Evolutionary conservation across 2,113 vertebrate species (phyloP).

Genomic region (Cinclus mexicanus): DNA sequence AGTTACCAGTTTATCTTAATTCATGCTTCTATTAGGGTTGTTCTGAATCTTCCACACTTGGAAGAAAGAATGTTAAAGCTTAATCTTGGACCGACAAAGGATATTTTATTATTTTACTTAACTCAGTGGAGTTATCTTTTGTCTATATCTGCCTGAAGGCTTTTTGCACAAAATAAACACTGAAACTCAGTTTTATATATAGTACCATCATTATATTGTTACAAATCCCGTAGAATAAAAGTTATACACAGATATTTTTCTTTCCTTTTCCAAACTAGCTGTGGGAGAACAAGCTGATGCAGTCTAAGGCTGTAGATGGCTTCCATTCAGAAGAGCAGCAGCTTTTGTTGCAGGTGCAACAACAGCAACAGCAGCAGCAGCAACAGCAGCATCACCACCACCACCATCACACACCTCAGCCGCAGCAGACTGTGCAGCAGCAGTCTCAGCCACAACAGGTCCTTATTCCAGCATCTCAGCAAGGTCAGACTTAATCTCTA

Average conservation of each 20-base stretch:
- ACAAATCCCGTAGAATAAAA: not conserved
- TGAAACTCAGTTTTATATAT: not conserved
- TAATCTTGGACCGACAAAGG: not conserved
- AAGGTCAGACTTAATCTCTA: constrained; percentile 76
- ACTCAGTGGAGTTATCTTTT: not conserved
- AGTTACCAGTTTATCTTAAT: not conserved
- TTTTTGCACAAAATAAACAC: not conserved
- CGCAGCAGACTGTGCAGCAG: constrained; percentile 70
- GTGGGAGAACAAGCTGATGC: constrained; percentile 97
- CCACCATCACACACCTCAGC: constrained; percentile 77
- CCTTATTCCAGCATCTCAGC: constrained; percentile 89
- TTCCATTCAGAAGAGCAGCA: constrained; percentile 96
- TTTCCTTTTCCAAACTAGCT: constrained; percentile 76
- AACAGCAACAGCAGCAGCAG: constrained; percentile 83
- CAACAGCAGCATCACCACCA: constrained; percentile 82
- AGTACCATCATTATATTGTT: not conserved
- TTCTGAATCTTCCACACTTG: not conserved
- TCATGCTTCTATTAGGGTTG: not conserved
- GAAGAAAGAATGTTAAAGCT: not conserved
- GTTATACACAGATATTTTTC: not conserved
- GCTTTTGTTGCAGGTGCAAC: constrained; percentile 86
- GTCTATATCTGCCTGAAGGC: not conserved
- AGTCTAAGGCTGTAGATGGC: constrained; percentile 97
- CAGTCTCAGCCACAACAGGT: constrained; percentile 80
- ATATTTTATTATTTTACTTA: not conserved